Conservation (phyloP, 2,797 vertebrate genomes). For the Cuniculus paca region DNA sequence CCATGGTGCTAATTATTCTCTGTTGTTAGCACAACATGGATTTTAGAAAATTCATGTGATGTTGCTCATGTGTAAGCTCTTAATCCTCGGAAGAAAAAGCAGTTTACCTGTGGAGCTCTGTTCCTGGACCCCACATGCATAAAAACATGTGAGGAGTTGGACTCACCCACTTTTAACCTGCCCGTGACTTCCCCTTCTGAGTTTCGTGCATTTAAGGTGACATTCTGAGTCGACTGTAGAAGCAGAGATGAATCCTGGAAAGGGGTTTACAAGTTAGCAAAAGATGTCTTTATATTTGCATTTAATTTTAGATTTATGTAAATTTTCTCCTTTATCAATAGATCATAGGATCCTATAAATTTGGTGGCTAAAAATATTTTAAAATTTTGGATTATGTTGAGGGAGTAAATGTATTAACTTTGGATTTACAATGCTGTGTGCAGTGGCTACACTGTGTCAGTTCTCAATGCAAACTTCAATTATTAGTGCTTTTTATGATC, state of each 20-base stretch:
- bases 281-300: constrained; percentile 3
- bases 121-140: background rate
- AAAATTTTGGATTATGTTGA: background rate
- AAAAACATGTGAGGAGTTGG: background rate
- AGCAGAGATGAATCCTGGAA: constrained; percentile 94
- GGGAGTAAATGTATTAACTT: background rate
- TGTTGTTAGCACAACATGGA: background rate
- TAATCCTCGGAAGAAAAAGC: background rate
- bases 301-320: background rate
- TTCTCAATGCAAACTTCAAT: background rate
- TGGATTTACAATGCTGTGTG: background rate
- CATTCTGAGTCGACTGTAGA: constrained; percentile 94
- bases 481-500: background rate
- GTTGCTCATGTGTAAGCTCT: background rate
- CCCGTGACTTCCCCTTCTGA: constrained; percentile 94
- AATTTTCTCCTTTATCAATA: background rate
- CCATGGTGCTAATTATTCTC: background rate
- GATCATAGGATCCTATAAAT: background rate
- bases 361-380: background rate
- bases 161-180: constrained; percentile 96
- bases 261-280: constrained; percentile 28
- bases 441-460: background rate
- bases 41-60: background rate
- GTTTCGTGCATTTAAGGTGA: constrained; percentile 94
- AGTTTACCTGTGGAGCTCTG: background rate